These are phyloP conservation scores for Lontra canadensis DNA, from an alignment of 2,113 vertebrate species.

Conservation along the genomic window DNA sequence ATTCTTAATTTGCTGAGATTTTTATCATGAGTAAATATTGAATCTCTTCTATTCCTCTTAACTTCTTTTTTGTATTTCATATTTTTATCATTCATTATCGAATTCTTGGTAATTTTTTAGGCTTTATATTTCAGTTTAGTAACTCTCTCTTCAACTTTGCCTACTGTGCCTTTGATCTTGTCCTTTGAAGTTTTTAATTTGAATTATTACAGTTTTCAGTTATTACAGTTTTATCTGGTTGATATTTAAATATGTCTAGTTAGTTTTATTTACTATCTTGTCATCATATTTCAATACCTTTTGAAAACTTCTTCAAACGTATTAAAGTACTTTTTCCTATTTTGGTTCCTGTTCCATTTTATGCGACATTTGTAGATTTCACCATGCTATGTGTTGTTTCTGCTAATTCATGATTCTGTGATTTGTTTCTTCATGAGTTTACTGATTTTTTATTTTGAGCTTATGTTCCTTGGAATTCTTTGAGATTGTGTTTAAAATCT, in stretches of 20 bases:
- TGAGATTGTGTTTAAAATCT: constrained; percentile 38
- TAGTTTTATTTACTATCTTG: not conserved
- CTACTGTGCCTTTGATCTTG: not conserved
- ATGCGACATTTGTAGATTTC: not conserved
- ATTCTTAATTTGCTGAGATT: not conserved
- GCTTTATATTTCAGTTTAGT: not conserved
- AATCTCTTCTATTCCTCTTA: not conserved
- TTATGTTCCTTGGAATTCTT: constrained; percentile 30
- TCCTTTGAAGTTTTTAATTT: not conserved
- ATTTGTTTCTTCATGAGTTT: constrained; percentile 28
- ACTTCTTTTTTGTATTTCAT: not conserved
- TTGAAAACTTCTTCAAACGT: not conserved
- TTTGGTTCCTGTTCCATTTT: not conserved
- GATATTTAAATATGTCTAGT: not conserved
- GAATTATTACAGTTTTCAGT: not conserved
- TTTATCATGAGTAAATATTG: not conserved
- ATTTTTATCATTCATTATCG: not conserved
- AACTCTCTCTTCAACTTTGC: not conserved
- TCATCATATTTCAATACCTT: not conserved
- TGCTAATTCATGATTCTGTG: not conserved
- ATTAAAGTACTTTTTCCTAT: not conserved
- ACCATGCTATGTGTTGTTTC: not conserved
- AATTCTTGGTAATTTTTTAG: not conserved
- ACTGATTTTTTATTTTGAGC: constrained; percentile 6
- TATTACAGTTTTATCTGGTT: not conserved